Conservation (phyloP, 92 coral and sea anemone species). For the Heliopora coerulea region DNA sequence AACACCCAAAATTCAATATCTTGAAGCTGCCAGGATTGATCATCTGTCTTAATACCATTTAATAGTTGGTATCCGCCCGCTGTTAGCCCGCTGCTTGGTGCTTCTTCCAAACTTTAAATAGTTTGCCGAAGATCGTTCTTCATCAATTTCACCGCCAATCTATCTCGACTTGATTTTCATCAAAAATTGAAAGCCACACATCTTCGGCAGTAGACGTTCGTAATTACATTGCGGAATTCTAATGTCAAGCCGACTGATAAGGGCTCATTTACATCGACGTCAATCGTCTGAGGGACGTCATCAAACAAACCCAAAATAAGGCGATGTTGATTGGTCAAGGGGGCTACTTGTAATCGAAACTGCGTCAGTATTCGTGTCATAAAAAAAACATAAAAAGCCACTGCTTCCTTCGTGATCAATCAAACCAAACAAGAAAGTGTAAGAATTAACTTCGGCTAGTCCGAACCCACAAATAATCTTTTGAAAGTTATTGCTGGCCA, state of each 20-base stretch:
- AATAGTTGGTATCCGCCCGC: conserved; percentile 23
- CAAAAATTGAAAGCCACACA: conserved; percentile 13
- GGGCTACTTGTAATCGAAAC: not conserved
- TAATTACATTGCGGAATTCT: conserved; percentile 36
- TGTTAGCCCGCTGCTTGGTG: not conserved
- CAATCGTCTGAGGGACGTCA: conserved; percentile 35
- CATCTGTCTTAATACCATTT: conserved; percentile 32
- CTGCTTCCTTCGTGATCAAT: not conserved
- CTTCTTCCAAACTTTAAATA: not conserved
- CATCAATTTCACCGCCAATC: not conserved
- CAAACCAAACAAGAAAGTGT: conserved; percentile 25
- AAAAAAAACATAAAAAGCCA: not conserved
- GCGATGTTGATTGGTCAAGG: conserved; percentile 30
- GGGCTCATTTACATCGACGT: conserved; percentile 26
- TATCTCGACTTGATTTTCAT: not conserved
- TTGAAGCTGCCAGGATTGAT: conserved; percentile 27
- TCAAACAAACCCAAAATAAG: not conserved
- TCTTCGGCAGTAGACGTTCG: conserved; percentile 11
- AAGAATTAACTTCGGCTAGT: conserved; percentile 45
- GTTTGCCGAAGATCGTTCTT: not conserved
- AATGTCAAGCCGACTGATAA: conserved; percentile 29
- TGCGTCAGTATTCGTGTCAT: not conserved
- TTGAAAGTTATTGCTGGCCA: conserved; percentile 93
- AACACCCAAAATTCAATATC: conserved; percentile 41
- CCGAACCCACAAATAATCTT: conserved; percentile 29